Evolutionary conservation across 2,113 vertebrate genomes (phyloP).

Genomic region (Indri indri): DNA sequence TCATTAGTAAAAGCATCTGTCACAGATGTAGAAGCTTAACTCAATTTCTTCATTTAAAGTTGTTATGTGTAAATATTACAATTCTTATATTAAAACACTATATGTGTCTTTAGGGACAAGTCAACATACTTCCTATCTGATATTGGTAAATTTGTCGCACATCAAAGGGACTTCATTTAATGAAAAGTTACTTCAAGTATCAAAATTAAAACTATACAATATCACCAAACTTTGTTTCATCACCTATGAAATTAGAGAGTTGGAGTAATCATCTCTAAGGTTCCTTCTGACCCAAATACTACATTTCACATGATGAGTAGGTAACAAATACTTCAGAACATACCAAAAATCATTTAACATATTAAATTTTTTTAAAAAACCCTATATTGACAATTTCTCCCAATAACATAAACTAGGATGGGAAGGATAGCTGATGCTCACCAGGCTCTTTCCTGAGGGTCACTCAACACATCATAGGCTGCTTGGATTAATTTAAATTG

Average conservation of each 20-base stretch:
- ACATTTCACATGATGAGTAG: background rate
- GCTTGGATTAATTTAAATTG: conserved; percentile 98
- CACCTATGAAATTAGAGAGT: background rate
- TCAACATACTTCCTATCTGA: background rate
- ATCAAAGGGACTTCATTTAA: background rate
- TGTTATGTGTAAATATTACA: background rate
- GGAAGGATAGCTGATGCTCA: conserved; percentile 61
- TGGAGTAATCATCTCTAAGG: background rate
- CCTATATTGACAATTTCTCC: background rate
- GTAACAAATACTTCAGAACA: background rate
- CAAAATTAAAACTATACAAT: background rate
- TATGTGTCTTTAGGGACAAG: background rate
- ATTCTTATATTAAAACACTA: background rate
- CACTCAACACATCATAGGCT: conserved; percentile 96
- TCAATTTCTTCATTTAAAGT: background rate
- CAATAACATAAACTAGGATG: background rate
- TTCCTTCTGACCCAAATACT: background rate
- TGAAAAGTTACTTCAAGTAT: background rate
- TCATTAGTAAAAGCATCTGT: background rate
- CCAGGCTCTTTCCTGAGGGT: conserved; percentile 97
- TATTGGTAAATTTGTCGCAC: background rate
- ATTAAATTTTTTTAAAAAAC: background rate
- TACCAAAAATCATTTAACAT: background rate
- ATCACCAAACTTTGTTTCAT: background rate
- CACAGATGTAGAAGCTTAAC: background rate